A percentile compares a stretch with the other conserved stretches of the same genome.
These are phyloP conservation scores for Cuculus canorus DNA, from an alignment of 2,797 vertebrate genomes.

Conservation along the genomic window DNA sequence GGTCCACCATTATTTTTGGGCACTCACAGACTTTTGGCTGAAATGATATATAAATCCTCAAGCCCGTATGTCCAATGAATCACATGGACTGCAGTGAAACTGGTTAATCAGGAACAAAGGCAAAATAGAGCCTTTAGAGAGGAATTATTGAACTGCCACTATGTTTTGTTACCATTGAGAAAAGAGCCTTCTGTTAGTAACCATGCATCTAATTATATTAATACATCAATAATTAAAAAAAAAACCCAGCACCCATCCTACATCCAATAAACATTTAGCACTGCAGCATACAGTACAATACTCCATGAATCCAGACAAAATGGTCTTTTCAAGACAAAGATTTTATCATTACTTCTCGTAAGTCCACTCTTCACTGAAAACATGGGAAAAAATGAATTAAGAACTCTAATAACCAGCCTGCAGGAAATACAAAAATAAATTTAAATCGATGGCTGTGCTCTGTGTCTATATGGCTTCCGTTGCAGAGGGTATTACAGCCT, in stretches of 20 bases:
- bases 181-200: background rate
- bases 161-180: background rate
- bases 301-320: background rate
- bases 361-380: constrained; percentile 11
- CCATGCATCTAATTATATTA: background rate
- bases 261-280: background rate
- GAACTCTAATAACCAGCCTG: background rate
- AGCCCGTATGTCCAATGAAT: background rate
- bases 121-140: background rate
- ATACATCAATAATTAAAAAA: background rate
- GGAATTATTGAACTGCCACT: background rate
- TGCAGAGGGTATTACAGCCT: background rate
- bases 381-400: constrained; percentile 19
- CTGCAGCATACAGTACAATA: background rate
- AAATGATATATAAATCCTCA: background rate
- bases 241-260: fast-evolving
- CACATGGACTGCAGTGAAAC: background rate
- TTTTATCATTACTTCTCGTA: background rate
- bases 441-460: background rate
- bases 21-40: background rate
- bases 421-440: constrained; percentile 51
- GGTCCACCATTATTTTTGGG: background rate
- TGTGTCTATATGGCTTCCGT: background rate
- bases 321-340: background rate
- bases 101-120: background rate